Conservation (phyloP, 2,797 vertebrate species). For the Pampus argenteus region DNA sequence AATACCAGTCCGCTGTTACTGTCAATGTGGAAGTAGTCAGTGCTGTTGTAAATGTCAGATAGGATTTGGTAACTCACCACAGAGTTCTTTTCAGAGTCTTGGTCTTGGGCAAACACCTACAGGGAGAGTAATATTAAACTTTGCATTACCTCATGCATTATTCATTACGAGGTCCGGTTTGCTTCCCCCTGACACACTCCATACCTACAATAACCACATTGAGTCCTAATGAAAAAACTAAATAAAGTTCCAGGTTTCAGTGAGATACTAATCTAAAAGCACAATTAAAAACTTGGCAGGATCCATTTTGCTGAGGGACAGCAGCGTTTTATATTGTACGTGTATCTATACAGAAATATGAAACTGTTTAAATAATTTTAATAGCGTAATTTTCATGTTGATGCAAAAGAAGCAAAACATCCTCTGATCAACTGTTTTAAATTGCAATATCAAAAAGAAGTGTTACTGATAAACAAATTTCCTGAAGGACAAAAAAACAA, state of each 20-base stretch:
- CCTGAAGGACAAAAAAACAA: not conserved
- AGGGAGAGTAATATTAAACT: conserved; percentile 40
- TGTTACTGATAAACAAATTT: not conserved
- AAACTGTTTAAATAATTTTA: not conserved
- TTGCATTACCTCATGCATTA: conserved; percentile 48
- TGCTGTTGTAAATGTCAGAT: conserved; percentile 88
- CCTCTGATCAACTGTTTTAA: conserved; percentile 7
- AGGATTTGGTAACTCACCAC: conserved; percentile 91
- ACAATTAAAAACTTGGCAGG: not conserved
- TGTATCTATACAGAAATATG: not conserved
- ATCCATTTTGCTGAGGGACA: not conserved
- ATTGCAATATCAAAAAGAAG: not conserved
- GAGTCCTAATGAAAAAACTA: conserved; percentile 29
- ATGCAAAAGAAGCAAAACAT: not conserved
- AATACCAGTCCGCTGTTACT: conserved; percentile 88
- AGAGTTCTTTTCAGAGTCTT: conserved; percentile 91
- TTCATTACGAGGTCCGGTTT: conserved; percentile 49
- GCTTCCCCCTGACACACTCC: conserved; percentile 27
- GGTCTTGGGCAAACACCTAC: conserved; percentile 89
- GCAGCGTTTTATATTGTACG: not conserved
- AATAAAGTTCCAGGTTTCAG: conserved; percentile 22
- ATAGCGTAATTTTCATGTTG: not conserved
- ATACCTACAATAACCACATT: conserved; percentile 12
- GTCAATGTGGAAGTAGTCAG: conserved; percentile 92
- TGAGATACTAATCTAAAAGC: not conserved